Evolutionary conservation across 2,113 vertebrate species (phyloP), one percentile per base, ranked within the genome.

Genomic region (Bambusicola thoracicus): DNA sequence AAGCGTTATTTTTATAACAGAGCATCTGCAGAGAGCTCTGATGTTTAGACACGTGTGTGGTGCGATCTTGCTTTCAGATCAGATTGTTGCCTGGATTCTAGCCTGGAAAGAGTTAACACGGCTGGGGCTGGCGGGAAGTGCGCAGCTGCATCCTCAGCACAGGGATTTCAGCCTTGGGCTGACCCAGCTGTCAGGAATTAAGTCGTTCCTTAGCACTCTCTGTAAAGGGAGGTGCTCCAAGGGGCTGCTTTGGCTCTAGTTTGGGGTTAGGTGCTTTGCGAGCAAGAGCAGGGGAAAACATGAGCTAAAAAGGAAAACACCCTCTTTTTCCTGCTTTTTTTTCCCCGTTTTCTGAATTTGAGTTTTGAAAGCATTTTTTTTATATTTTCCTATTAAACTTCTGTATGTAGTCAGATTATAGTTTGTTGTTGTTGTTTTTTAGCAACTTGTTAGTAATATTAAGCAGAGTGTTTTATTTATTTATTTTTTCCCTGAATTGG

Each of bases 161-260:
- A 75, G 72, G 68, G 80, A 90, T 94, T 91, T 92, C 68, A 93
- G 59, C 65, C 82, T 74, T 65, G 58, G 87, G 82, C 76, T 85
- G 79, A 89, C 36, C 68, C 93, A 97, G 90, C 91, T 97, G 91
- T 84, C 93, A 93, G 75, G 85, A 94, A 96, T 96, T 94, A 95
- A 94, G 89, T 58, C 78, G 82, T 81, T 92, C 72, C 56, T 81
- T 72, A 78, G 51, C 82, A 75, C 48, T 94, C 43, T 72, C 43
- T 72, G 61, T 81, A 74, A 83, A 65, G 30, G 61, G 85, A 92
- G 76, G 85, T 94, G 51, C 65, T 78, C 14, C 3, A 10, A 48
- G 24, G 59, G 43, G 3, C 43, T 0, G 13, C 1, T 74, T 91
- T 93, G 59, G 29, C 17, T 85, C 5, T 4, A 61, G 4, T 78